Conservation (phyloP, 2,888 invertebrate genomes). For the Melikaiella ostensackeni region DNA sequence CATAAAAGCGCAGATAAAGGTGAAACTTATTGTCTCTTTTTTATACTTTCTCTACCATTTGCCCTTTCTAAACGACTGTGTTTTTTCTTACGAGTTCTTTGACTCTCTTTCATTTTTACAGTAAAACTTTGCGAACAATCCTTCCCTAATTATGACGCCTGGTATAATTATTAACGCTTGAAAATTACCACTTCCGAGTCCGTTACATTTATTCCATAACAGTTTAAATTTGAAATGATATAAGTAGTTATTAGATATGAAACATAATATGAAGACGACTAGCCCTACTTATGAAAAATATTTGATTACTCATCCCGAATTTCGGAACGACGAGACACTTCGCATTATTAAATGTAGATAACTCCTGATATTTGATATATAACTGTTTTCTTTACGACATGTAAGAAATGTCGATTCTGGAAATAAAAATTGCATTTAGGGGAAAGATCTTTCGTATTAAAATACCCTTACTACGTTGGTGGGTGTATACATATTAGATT, state of each 20-base stretch:
- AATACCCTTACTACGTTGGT: background rate
- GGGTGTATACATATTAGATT: conserved; percentile 14
- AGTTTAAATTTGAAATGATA: no score
- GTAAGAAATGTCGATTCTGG: background rate
- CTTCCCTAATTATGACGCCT: no score
- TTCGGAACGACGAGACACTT: no score
- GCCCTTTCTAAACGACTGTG: background rate
- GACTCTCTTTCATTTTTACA: background rate
- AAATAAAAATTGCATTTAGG: background rate
- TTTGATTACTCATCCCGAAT: no score
- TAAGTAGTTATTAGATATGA: no score
- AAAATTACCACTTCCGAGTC: no score
- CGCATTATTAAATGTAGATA: background rate
- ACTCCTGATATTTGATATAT: background rate
- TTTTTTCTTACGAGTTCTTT: background rate
- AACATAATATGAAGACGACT: no score
- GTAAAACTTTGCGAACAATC: background rate
- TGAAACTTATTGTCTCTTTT: conserved; percentile 22
- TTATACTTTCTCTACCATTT: background rate
- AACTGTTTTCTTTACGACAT: background rate
- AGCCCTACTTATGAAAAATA: no score
- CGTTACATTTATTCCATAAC: no score
- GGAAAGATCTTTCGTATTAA: background rate
- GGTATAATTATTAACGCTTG: background rate
- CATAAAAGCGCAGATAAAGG: conserved; percentile 14